Evolutionary conservation across 2,113 vertebrate species (phyloP), one percentile per base, ranked within the genome.

Genomic region (Toxostoma redivivum): DNA sequence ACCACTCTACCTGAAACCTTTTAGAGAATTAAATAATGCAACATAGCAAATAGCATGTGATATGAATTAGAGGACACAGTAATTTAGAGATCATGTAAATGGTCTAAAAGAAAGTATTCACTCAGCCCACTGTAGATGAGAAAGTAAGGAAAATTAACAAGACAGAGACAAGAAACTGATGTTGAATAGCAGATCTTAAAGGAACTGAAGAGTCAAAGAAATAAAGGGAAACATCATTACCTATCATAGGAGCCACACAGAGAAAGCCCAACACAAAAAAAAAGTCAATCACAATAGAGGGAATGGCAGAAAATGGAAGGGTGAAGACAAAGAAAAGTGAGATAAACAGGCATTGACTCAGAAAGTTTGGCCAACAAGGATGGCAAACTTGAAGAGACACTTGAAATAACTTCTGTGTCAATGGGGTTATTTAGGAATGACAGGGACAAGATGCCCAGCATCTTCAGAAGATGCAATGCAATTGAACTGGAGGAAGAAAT

Each of bases 1-100:
- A 64, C 31, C 25, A 73, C 67, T 53, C 37, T 7, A 65, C 88
- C 86, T 53, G 70, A 94, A 95, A 92, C 56, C 69, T 81, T 84
- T 79, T 11, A 79, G 65, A 74, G 72, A 81, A 81, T 45, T 97
- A 81, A 95, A 94, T 84, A 91, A 95, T 79, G 72, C 56, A 96
- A 67, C 35, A 78, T 15, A 71, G 28, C 47, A 91, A 94, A 88
- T 7, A 89, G 51, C 16, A 47, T 7, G 40, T 33, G 64, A 31
- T 31, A 62, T 40, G 74, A 88, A 78, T 64, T 44, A 92, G 72
- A 92, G 60, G 67, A 66, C 22, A n/a, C 11, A 18, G 58, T 25
- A 57, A 28, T 38, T 74, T 35, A 83, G 71, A 66, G n/a, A 67
- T 33, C 38, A 37, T 40, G 31, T 10, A 48, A 88, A 88, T 4